Evolutionary conservation across 2,888 invertebrate species (phyloP), one percentile per base, ranked within the genome.

Genomic region (Pandemis heparana): DNA sequence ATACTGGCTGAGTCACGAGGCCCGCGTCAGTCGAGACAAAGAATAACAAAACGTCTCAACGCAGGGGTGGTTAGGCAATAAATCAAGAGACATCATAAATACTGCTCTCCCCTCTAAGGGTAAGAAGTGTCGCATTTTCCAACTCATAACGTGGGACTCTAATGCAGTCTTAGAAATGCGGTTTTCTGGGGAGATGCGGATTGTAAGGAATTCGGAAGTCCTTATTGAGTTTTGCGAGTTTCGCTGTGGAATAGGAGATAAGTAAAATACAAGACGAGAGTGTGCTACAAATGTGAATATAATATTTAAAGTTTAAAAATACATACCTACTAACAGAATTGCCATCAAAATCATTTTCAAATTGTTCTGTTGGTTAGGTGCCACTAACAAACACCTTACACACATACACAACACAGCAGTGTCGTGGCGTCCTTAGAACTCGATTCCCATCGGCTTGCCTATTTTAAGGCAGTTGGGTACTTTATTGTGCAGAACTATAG

Each of bases 111-210:
- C 86, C 81, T 77, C 83, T 77, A 78, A 81, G 85, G 86, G 84
- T 85, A 87, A 85, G 87, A 87, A 87, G 85, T 88, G 88, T 87
- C 87, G 82, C 88, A 86, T 89, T 89, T 89, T 89, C 88, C 88
- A 84, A 87, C 82, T 85, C 87, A 89, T 89, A 89, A 86, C 85
- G 84, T 80, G 77, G 81, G 80, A 79, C 80, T 81, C 81, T 88
- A 87, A 88, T 87, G 86, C 87, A 88, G 83, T 88, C 80, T 78
- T 75, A 70, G 79, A 81, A 79, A 82, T 80, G 81, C 77, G 79
- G 78, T 76, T 67, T 68, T 71, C 63, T 69, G 38, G 75, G 73
- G 75, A 75, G 75, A 59, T 70, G 78, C 75, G 77, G 76, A 18
- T 59, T 69, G 61, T 77, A 74, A 78, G 76, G 80, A 76, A 73